Evolutionary conservation across 2,888 invertebrate species (phyloP).

Genomic region (Cremastinae sp.): DNA sequence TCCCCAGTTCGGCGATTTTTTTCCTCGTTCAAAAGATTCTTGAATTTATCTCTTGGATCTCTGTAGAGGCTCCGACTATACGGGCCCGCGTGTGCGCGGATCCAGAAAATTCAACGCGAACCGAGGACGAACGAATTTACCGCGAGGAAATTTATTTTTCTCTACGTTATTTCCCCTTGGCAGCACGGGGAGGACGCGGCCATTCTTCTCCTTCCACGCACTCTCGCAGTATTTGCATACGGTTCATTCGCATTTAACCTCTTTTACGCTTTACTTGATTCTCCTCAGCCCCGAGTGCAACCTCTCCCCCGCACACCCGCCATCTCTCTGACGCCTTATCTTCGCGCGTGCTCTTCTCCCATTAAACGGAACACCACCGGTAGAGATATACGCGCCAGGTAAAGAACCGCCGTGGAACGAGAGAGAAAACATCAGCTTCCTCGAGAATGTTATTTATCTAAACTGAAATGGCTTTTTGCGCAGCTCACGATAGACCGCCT

Average conservation of each 20-base stretch:
- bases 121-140: constrained; percentile 49
- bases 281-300: too few species aligned
- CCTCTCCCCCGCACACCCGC: not conserved
- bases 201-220: not conserved
- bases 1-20: constrained; percentile 1
- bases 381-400: constrained; percentile 36
- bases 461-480: constrained; percentile 33
- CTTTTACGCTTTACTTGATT: constrained; percentile 50
- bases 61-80: not conserved
- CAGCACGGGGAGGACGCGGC: too few species aligned
- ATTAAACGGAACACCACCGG: constrained; percentile 53
- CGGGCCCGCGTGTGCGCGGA: constrained; percentile 2
- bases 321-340: constrained; percentile 36
- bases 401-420: constrained; percentile 1
- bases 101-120: constrained; percentile 40
- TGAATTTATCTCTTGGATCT: not conserved
- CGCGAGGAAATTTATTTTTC: constrained; percentile 55
- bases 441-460: constrained; percentile 36
- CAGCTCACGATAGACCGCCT: not conserved
- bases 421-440: constrained; percentile 22
- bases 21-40: constrained; percentile 20
- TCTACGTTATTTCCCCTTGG: constrained; percentile 3
- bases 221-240: constrained; percentile 51
- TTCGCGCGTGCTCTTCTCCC: constrained; percentile 48
- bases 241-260: constrained; percentile 58